phyloP scores from a whole-genome alignment of 2,113 vertebrate genomes.

The Bothrops jararaca region DNA sequence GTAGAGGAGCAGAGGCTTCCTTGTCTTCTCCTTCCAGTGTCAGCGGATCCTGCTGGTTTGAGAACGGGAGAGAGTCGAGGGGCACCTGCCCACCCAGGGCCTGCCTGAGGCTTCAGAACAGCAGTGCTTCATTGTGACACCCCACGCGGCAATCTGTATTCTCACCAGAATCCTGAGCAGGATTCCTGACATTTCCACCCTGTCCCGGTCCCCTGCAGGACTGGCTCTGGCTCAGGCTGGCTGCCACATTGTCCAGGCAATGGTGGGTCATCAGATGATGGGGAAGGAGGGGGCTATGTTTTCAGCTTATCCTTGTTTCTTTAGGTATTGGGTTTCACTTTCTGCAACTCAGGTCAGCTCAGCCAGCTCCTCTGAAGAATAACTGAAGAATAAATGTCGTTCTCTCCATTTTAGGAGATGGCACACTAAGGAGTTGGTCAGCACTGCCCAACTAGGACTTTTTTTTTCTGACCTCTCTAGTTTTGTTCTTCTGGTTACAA shows the following conservation, averaged over 20 bases:
- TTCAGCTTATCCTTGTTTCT: not conserved
- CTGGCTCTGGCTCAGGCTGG: not conserved
- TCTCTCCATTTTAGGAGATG: not conserved
- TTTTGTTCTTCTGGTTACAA: not conserved
- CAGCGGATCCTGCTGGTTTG: too few species aligned
- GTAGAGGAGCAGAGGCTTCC: not conserved
- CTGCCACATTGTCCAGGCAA: not conserved
- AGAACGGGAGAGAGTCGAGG: not conserved
- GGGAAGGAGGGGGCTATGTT: not conserved
- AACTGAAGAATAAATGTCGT: too few species aligned
- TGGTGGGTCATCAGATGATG: not conserved
- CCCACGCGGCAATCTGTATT: not conserved
- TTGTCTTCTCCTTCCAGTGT: not conserved
- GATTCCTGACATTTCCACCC: not conserved
- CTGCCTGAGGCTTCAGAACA: not conserved
- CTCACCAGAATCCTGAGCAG: not conserved
- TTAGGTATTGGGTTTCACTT: not conserved
- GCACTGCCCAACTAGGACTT: not conserved
- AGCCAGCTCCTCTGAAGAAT: too few species aligned
- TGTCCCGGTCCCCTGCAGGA: not conserved
- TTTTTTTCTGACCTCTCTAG: not conserved
- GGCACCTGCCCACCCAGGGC: not conserved
- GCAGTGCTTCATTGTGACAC: not conserved
- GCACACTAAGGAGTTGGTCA: not conserved
- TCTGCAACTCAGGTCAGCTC: too few species aligned